Base-by-base conservation (phyloP, 1,140 invertebrate genomes). In the Musca vetustissima region DNA sequence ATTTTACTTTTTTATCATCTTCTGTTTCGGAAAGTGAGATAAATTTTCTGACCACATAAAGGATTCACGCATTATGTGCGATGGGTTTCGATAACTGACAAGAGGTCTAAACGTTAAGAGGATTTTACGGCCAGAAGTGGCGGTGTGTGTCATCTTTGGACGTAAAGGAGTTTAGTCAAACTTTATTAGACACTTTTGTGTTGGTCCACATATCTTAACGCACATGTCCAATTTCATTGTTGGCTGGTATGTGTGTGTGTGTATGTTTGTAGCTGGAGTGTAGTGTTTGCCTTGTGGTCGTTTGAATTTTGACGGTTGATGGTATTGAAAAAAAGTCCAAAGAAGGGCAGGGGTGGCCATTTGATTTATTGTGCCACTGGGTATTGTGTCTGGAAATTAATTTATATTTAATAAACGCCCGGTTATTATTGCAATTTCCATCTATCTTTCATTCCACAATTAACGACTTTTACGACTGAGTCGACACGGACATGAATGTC, bases 171-270 rank as follows among this genome's bases (percentile, higher is more conserved):
- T 43, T 43, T 13, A 13, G 36, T 43, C 24, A 57, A 57, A 57
- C 22, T 57, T 57, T 57, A 57, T 57, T 57, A 57, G 53, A 57
- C 53, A 57, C 22, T 57, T 43, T 57, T 32, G 53, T 57, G 53
- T 22, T 57, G 24, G 19, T 53, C 15, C 7, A 43, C 22, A 17
- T 53, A 24, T 13, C 24, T 22, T 14, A 1, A 57, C 53, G 17
- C 24, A 57, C 53, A 28, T 2, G 8, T 4, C 24, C 52, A 55
- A 55, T 55, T 15, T 24, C 28, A 13, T 43, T 57, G 24, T 57
- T 7, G 4, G 24, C 14, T n/a, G 24, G 53, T 11, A 11, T 53
- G 19, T 53, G 52, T 24, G 19, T 53, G 22, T 13, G 52, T 22
- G 19, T 53, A n/a, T n/a, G n/a, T n/a, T n/a, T n/a, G n/a, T n/a